Evolutionary conservation across 2,797 vertebrate species (phyloP), one percentile per base, ranked within the genome.

Genomic region (Sebastes diploproa): DNA sequence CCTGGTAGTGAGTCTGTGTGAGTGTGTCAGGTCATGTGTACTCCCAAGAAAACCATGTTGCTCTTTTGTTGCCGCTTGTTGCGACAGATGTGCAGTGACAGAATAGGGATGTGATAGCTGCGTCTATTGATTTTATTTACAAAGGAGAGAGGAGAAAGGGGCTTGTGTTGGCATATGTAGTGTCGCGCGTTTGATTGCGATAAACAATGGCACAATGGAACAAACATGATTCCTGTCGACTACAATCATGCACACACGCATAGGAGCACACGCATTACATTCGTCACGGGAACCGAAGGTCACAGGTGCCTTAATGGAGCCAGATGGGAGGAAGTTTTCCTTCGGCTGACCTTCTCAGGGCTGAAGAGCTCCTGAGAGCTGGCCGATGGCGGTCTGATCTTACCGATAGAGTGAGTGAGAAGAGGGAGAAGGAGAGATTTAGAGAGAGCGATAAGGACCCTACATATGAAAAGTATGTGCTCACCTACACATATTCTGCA

Each of bases 91-190:
- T 84, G 89, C 87, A 74, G 82, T 86, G 92, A 93, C 92, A 92
- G 87, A 90, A 90, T 70, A 82, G 66, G 76, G 85, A 89, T 89
- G 91, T 77, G 88, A 89, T 86, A 83, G 87, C 81, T 76, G 82
- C 23, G 34, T 89, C 91, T 91, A 93, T 91, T 94, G 92, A 93
- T 93, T 92, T 88, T 75, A 87, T 89, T 94, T 89, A 92, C 89
- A 93, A 93, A 92, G 86, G 84, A 85, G 66, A 75, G 71, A 78
- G 58, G 72, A 89, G 78, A 88, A 81, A 80, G 77, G 61, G 77
- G 85, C 78, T 56, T 5, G 80, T 78, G 84, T 77, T 75, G 77
- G 66, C 73, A 75, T 82, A 77, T 88, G 82, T 61, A 75, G 52
- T 9, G 36, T 25, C 38, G 46, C 14, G 42, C 12, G 27, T 30